Evolutionary conservation across 2,888 invertebrate genomes (phyloP), one percentile per base, ranked within the genome.

Genomic region (Heterodera filipjevi): DNA sequence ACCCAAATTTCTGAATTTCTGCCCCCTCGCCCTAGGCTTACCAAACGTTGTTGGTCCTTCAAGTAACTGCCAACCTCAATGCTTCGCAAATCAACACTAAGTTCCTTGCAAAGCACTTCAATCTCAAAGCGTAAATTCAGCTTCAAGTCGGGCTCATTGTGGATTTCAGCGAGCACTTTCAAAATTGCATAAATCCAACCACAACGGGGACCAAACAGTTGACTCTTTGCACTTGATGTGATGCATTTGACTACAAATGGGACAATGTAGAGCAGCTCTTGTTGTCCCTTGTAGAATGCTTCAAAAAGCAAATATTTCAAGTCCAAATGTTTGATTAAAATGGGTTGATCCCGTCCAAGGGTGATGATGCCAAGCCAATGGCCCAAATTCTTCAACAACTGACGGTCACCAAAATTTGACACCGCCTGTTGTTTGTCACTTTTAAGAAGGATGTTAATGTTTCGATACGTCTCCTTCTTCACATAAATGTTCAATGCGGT

Each of bases 291-390:
- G 89, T 95, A 94, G 91, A 96, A 98, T 0, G 98, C 98, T 91
- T 99, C 99, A 76, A 97, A 93, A 59, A 99, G 91, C 77, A 99
- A 91, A 32, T 95, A 94, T 91, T 98, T 99, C 79, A 99, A 91
- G 90, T 99, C 97, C 79, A 99, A 93, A 88, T 99, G 98, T 83
- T 91, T 82, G 22, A 86, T 77, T 6, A 80, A 91, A 86, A 99
- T 97, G 0, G 98, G 98, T 87, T 93, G 93, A 90, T 94, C 97
- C 82, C 96, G 93, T 71, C 94, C 95, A 71, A 99, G 91, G 0
- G 98, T 98, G 85, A 99, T 92, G 93, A 98, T 95, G 77, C 99
- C 99, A 81, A 99, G 92, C 99, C 99, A 99, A 91, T 98, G 97
- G 66, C 99, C 99, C 27, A 99, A 92, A 91, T 99, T 99, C 91